phyloP scores from a whole-genome alignment of 2,797 vertebrate genomes.

The Eremophila alpestris region DNA sequence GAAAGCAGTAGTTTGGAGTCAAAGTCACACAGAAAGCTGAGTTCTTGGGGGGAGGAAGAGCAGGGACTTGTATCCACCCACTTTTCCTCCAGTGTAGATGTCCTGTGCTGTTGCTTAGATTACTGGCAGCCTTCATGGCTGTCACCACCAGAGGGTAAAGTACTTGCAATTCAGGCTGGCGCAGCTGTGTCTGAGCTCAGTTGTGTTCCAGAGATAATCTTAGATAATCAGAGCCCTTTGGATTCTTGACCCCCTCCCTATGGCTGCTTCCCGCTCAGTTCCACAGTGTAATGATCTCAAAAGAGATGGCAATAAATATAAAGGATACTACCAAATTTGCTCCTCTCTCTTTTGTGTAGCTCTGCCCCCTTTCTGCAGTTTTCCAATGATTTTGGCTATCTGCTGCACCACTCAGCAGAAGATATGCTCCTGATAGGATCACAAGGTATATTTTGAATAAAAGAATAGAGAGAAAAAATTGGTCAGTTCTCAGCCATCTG shows the following conservation, averaged over 20 bases:
- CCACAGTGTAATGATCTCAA: background rate
- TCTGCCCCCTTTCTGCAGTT: slow-evolving; percentile 63
- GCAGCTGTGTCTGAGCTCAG: background rate
- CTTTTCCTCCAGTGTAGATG: background rate
- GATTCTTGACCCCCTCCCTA: background rate
- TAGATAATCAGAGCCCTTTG: background rate
- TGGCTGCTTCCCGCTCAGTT: background rate
- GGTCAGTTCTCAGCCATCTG: slow-evolving; percentile 61
- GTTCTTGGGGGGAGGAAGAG: background rate
- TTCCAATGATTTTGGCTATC: slow-evolving; percentile 62
- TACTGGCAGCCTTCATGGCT: background rate
- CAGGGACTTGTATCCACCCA: background rate
- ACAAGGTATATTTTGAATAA: slow-evolving; percentile 60
- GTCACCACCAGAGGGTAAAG: background rate
- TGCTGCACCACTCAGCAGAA: slow-evolving; percentile 61
- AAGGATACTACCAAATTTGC: slow-evolving; percentile 59
- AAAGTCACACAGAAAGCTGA: background rate
- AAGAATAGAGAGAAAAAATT: slow-evolving; percentile 51
- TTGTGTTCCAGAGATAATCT: background rate
- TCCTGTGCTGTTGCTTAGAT: background rate
- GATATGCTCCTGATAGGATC: slow-evolving; percentile 50
- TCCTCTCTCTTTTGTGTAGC: slow-evolving; percentile 63
- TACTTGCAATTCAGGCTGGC: background rate
- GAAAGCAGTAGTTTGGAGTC: background rate
- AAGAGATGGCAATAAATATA: slow-evolving; percentile 25